phyloP scores from a whole-genome alignment of 1,140 invertebrate genomes.

The Holcopasites calliopsidis region DNA sequence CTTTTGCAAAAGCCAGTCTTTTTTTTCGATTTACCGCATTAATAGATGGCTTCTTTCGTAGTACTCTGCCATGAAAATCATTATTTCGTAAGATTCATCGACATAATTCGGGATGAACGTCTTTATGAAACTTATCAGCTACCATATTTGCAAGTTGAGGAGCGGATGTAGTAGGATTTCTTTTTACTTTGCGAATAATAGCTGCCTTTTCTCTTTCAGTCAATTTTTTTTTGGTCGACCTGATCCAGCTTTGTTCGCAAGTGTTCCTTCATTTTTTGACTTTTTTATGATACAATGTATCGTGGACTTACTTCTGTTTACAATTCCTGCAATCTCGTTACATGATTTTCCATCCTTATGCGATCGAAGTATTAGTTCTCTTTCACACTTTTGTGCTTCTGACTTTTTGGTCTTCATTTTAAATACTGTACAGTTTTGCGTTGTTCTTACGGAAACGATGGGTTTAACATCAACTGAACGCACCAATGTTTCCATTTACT shows the following conservation, averaged over 20 bases:
- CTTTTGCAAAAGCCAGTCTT: background rate
- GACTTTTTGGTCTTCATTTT: too few relatives aligned
- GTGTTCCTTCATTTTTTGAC: background rate
- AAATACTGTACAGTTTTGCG: too few relatives aligned
- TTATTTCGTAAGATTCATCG: too few relatives aligned
- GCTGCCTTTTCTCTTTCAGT: background rate
- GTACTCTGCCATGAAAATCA: slow-evolving; percentile 1
- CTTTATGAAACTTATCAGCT: background rate
- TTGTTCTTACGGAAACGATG: background rate
- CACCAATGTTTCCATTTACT: background rate
- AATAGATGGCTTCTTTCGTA: background rate
- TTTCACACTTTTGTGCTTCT: too few relatives aligned
- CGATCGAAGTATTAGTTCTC: background rate
- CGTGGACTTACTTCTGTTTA: background rate
- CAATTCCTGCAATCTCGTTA: too few relatives aligned
- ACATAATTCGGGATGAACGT: too few relatives aligned
- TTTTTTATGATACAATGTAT: background rate
- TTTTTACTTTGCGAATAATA: background rate
- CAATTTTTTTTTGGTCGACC: background rate
- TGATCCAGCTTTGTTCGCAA: background rate
- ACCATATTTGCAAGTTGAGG: background rate
- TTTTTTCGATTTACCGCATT: background rate
- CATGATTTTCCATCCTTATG: background rate
- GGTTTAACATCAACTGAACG: too few relatives aligned
- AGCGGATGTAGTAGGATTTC: background rate